These are phyloP conservation scores for Phalangium opilio DNA, from an alignment of 2,888 invertebrate genomes.

Conservation along the genomic window DNA sequence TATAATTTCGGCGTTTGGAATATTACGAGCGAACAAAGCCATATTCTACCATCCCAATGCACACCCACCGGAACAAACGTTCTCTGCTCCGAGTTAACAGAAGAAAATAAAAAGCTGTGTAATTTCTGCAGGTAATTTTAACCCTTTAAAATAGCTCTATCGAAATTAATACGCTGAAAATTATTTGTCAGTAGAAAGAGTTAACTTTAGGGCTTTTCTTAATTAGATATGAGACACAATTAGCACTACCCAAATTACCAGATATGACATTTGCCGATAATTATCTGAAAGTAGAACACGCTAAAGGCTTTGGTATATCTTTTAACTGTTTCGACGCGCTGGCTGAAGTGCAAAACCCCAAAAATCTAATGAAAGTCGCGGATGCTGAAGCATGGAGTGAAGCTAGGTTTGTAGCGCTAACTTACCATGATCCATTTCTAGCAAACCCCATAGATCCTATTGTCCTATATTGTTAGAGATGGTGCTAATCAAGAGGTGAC, in stretches of 20 bases:
- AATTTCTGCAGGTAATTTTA: too few relatives aligned
- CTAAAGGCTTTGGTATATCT: constrained; percentile 49
- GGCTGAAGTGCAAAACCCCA: constrained; percentile 51
- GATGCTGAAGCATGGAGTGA: constrained; percentile 83
- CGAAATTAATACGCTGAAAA: too few relatives aligned
- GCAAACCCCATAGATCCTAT: too few relatives aligned
- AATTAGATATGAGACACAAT: constrained; percentile 53
- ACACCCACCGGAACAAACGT: too few relatives aligned
- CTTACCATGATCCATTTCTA: too few relatives aligned
- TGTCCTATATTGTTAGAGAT: constrained; percentile 43
- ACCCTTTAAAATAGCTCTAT: too few relatives aligned
- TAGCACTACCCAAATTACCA: constrained; percentile 78
- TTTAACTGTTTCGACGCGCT: constrained; percentile 87
- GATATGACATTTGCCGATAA: constrained; percentile 98
- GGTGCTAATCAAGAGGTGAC: constrained; percentile 41
- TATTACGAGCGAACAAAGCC: too few relatives aligned
- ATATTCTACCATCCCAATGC: too few relatives aligned
- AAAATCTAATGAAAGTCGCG: constrained; percentile 63
- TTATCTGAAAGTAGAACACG: constrained; percentile 51
- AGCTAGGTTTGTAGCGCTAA: constrained; percentile 45
- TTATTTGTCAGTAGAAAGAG: too few relatives aligned
- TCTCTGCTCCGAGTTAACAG: too few relatives aligned
- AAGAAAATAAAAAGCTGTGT: too few relatives aligned
- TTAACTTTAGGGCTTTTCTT: constrained; percentile 23
- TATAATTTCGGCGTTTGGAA: too few relatives aligned